A percentile compares a stretch with the other conserved stretches of the same genome.
Conservation (phyloP, 2,888 invertebrate species). For the Furcula furcula region DNA sequence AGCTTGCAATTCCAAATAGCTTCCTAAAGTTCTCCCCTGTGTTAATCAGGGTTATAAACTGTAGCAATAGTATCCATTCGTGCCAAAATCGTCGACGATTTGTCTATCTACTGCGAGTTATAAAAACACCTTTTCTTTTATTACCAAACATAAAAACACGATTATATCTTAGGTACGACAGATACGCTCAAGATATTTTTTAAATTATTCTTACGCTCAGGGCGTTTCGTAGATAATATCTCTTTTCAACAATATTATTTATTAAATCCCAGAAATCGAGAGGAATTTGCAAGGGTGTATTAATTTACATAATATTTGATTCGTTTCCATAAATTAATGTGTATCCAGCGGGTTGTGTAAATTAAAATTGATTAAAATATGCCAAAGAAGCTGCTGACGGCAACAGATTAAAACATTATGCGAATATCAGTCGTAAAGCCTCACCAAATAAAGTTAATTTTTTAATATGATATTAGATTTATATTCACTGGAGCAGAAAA, state of each 20-base stretch:
- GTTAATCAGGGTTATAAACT: neutral
- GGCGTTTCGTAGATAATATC: neutral
- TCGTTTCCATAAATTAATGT: slow-evolving; percentile 1
- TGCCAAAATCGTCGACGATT: neutral
- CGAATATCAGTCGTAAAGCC: too few relatives aligned
- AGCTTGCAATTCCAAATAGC: neutral
- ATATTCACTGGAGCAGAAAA: too few relatives aligned
- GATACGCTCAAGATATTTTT: neutral
- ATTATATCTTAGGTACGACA: neutral
- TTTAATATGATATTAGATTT: too few relatives aligned
- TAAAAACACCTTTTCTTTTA: slow-evolving; percentile 1
- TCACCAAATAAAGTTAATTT: too few relatives aligned
- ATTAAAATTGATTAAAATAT: slow-evolving; percentile 2
- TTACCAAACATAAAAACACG: neutral
- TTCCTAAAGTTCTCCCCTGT: neutral
- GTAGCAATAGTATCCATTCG: neutral
- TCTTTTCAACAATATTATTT: neutral
- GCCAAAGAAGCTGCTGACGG: too few relatives aligned
- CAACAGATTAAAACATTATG: too few relatives aligned
- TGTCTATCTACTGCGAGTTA: neutral
- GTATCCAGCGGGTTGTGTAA: neutral
- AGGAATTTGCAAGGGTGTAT: slow-evolving; percentile 1
- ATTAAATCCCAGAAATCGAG: slow-evolving; percentile 2
- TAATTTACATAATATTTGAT: slow-evolving; percentile 3
- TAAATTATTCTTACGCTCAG: neutral